A percentile compares a stretch with the other conserved stretches of the same genome.
phyloP scores from a whole-genome alignment of 2,113 vertebrate species.

The Nothoprocta perdicaria region DNA sequence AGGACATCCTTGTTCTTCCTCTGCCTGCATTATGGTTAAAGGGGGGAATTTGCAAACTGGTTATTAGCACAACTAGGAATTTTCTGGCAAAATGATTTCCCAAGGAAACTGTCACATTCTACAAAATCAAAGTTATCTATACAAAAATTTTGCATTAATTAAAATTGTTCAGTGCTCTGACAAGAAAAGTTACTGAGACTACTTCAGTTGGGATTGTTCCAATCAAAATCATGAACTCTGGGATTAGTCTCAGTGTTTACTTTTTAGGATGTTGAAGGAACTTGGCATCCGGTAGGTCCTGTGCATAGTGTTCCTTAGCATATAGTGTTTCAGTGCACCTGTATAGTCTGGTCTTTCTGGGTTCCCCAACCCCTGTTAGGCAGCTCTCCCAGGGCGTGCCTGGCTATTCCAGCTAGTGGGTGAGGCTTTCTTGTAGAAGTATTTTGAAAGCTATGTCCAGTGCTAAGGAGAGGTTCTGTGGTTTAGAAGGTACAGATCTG shows the following conservation, averaged over 20 bases:
- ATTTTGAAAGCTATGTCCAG: background rate
- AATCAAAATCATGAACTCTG: background rate
- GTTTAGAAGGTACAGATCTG: background rate
- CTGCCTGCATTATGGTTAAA: background rate
- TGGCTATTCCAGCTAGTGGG: background rate
- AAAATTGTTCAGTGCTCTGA: background rate
- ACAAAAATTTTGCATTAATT: background rate
- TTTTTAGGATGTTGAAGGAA: background rate
- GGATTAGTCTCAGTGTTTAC: background rate
- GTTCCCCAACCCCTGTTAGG: background rate
- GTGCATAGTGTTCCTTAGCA: background rate
- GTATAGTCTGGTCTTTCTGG: background rate
- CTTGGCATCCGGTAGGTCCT: accelerated
- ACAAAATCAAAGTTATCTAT: background rate
- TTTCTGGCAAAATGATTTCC: background rate
- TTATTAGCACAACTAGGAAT: background rate
- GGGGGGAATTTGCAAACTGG: background rate
- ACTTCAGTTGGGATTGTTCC: background rate
- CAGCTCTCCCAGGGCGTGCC: background rate
- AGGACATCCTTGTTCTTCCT: slow-evolving; percentile 2
- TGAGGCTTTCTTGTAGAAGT: background rate
- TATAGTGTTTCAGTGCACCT: background rate
- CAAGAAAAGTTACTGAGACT: background rate
- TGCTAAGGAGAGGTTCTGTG: background rate
- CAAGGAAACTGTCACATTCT: background rate